Conservation (phyloP, 2,113 vertebrate genomes). For the Sorex fumeus region DNA sequence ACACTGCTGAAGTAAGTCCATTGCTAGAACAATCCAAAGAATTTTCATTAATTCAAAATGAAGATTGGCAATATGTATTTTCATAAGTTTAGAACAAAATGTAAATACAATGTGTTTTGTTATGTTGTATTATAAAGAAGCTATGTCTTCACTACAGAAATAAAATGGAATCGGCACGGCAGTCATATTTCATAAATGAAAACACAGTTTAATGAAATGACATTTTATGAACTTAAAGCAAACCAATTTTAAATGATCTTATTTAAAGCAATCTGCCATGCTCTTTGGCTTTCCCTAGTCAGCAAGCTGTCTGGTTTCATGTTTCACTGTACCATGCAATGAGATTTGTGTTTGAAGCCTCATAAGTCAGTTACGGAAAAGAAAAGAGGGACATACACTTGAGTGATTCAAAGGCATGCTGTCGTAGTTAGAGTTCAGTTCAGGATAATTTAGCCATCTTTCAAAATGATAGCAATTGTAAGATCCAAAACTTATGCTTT, state of each 20-base stretch:
- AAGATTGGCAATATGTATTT: background rate
- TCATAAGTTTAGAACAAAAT: slow-evolving; percentile 47
- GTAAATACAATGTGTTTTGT: background rate
- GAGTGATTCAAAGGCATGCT: background rate
- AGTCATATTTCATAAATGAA: slow-evolving; percentile 48
- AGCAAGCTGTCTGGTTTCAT: slow-evolving; percentile 11
- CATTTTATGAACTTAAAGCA: slow-evolving; percentile 53
- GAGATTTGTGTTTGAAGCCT: slow-evolving; percentile 38
- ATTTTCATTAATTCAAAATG: background rate
- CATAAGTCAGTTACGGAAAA: background rate
- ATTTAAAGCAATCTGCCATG: slow-evolving; percentile 35
- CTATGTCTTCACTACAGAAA: background rate
- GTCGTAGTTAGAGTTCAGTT: background rate
- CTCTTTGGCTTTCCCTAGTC: background rate
- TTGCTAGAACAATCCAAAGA: background rate
- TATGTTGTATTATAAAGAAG: background rate
- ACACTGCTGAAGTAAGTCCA: background rate
- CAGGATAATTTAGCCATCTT: background rate
- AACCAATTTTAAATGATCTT: slow-evolving; percentile 45
- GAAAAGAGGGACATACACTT: background rate
- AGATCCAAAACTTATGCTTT: background rate
- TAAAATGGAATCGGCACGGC: background rate
- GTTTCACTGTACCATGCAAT: background rate
- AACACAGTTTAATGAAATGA: slow-evolving; percentile 48
- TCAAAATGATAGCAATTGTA: background rate